Conservation (phyloP, 2,888 invertebrate genomes). For the Volucella zonaria region DNA sequence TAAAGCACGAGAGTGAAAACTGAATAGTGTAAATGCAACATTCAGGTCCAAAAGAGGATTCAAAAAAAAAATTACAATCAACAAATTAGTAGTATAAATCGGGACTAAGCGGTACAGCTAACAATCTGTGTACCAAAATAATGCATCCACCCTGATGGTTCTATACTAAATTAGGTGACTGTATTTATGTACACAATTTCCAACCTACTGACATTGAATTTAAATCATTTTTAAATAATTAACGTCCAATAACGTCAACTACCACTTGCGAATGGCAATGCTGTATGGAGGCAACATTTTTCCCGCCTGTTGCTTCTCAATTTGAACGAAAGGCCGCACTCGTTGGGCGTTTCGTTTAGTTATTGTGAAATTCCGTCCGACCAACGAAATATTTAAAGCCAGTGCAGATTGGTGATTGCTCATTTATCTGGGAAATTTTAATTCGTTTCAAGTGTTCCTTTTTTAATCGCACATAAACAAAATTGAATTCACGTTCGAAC, state of each 20-base stretch:
- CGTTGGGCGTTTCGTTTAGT: slow-evolving; percentile 14
- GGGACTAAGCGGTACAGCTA: too few species aligned
- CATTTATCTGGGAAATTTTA: not conserved
- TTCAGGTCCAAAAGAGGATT: too few species aligned
- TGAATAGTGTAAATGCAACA: too few species aligned
- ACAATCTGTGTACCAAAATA: too few species aligned
- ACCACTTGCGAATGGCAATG: slow-evolving; percentile 13
- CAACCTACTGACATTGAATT: too few species aligned
- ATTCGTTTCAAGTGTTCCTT: not conserved
- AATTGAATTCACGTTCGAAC: slow-evolving; percentile 21
- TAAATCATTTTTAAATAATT: slow-evolving; percentile 6
- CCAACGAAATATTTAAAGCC: slow-evolving; percentile 3
- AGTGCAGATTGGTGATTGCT: not conserved
- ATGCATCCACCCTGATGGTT: too few species aligned
- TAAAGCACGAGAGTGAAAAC: too few species aligned
- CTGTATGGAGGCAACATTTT: slow-evolving; percentile 2
- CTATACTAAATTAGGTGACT: too few species aligned
- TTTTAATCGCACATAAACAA: not conserved
- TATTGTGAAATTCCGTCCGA: slow-evolving; percentile 25
- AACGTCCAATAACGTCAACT: not conserved
- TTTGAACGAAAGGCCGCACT: slow-evolving; percentile 33
- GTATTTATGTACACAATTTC: too few species aligned
- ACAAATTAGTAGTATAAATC: too few species aligned
- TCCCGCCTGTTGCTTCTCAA: slow-evolving; percentile 34
- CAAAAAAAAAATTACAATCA: too few species aligned